Percentiles rank a stretch among this genome's conserved stretches.
These are phyloP conservation scores for Nicator chloris DNA, from an alignment of 2,113 vertebrate species.

Conservation along the genomic window DNA sequence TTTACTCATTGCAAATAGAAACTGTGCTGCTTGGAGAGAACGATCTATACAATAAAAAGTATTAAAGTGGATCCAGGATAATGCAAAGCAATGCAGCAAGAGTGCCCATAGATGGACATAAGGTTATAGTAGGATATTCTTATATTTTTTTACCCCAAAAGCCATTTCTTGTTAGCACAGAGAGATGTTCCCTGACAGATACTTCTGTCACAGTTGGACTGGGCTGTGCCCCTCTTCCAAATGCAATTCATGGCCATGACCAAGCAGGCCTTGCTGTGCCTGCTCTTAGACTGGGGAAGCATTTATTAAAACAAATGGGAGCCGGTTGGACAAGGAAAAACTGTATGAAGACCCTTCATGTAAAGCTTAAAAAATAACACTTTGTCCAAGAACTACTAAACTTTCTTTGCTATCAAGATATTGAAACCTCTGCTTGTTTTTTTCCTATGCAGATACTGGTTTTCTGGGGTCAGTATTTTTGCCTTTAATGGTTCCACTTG, in stretches of 20 bases:
- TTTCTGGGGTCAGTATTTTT: neutral
- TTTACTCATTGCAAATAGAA: neutral
- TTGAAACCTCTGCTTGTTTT: neutral
- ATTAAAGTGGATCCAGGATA: neutral
- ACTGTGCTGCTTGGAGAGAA: neutral
- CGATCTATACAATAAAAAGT: neutral
- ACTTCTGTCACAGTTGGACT: fast-evolving
- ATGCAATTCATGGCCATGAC: neutral
- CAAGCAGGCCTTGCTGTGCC: neutral
- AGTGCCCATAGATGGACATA: fast-evolving
- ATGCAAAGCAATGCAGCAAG: neutral
- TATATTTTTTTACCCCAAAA: neutral
- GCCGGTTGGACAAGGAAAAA: neutral
- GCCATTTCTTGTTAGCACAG: neutral
- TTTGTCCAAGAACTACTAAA: neutral
- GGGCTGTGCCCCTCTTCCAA: neutral
- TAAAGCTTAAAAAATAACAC: neutral
- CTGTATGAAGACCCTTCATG: neutral
- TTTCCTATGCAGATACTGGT: neutral
- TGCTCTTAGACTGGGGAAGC: neutral
- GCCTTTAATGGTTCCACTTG: neutral
- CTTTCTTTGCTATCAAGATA: neutral
- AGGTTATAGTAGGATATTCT: neutral
- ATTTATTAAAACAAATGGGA: neutral
- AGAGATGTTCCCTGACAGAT: neutral